phyloP scores from a whole-genome alignment of 1,140 invertebrate species.

The Pinna nobilis region DNA sequence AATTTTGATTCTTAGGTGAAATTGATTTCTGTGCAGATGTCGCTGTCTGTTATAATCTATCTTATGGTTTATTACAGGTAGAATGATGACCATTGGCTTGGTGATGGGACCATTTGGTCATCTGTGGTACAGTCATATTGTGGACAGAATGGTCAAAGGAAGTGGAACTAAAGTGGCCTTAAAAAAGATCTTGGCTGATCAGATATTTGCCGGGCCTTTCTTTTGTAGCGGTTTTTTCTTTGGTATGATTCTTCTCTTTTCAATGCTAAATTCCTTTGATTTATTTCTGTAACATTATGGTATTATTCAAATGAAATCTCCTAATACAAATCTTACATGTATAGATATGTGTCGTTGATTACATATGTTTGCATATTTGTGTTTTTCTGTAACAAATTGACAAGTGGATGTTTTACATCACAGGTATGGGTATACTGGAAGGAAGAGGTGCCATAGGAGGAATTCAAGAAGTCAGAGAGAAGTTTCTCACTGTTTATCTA shows the following conservation, averaged over 20 bases:
- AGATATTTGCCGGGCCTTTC: slow-evolving; percentile 90
- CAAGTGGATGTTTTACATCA: slow-evolving; percentile 15
- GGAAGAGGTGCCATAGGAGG: slow-evolving; percentile 49
- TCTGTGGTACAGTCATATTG: slow-evolving; percentile 74
- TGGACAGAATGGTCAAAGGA: slow-evolving; percentile 84
- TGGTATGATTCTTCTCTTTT: too few relatives aligned
- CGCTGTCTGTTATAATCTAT: background rate
- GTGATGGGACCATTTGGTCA: slow-evolving; percentile 63
- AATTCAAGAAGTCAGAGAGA: slow-evolving; percentile 58
- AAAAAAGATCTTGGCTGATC: slow-evolving; percentile 92
- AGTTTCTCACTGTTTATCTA: slow-evolving; percentile 65
- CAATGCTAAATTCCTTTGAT: too few relatives aligned
- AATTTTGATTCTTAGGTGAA: background rate
- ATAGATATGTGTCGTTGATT: background rate
- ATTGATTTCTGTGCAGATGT: background rate
- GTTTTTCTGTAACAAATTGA: background rate
- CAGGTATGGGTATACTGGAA: slow-evolving; percentile 63
- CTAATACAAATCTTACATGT: background rate
- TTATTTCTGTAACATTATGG: too few relatives aligned
- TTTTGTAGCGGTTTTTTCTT: slow-evolving; percentile 88
- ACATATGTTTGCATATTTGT: too few relatives aligned
- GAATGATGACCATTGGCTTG: slow-evolving; percentile 64
- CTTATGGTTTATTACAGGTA: slow-evolving; percentile 48
- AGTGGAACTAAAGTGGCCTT: slow-evolving; percentile 81
- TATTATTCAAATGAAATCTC: background rate